These are phyloP conservation scores for Limanda limanda DNA, from an alignment of 2,113 vertebrate species.

Conservation along the genomic window DNA sequence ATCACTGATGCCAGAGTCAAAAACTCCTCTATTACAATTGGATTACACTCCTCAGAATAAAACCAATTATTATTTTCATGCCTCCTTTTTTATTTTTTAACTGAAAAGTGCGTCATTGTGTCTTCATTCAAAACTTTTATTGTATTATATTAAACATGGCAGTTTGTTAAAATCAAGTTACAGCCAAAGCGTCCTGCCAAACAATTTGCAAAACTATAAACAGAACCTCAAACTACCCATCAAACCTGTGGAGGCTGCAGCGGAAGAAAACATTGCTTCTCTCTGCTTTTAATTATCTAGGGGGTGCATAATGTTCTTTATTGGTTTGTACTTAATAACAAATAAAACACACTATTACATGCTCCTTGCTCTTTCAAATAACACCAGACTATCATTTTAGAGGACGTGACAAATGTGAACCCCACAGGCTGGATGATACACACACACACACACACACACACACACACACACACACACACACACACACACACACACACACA, in stretches of 20 bases:
- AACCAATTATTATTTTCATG: background rate
- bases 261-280: background rate
- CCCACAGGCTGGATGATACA: conserved; percentile 15
- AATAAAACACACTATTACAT: conserved; percentile 9
- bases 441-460: background rate
- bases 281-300: background rate
- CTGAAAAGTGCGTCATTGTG: background rate
- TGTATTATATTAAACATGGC: background rate
- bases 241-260: background rate
- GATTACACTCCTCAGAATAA: conserved; percentile 7
- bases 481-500: too few species aligned
- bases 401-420: background rate
- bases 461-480: too few species aligned
- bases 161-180: conserved; percentile 7
- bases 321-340: background rate
- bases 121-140: background rate
- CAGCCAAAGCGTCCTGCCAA: background rate
- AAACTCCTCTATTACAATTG: conserved; percentile 15
- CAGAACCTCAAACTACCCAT: background rate
- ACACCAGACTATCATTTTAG: conserved; percentile 7
- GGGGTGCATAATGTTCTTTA: background rate
- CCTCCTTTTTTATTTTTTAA: background rate
- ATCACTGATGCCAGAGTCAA: conserved; percentile 25
- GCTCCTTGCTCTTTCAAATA: conserved; percentile 15
- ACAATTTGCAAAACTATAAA: conserved; percentile 8